Conservation (phyloP, 2,888 invertebrate genomes). For the Erebia palarica region DNA sequence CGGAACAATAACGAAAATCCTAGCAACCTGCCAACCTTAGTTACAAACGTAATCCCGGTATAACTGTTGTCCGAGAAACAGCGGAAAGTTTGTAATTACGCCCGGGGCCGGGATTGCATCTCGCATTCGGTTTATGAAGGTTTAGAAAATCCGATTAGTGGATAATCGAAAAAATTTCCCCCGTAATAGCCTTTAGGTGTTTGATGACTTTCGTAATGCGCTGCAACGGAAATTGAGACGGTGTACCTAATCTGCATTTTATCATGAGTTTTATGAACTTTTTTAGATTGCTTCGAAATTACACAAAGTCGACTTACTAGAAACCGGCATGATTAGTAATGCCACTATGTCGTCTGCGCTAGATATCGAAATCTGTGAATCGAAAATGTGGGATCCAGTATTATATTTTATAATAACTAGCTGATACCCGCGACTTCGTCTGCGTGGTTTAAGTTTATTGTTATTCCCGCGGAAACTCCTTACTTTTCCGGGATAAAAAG, state of each 20-base stretch:
- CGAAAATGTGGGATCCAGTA: no score
- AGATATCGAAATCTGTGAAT: no score
- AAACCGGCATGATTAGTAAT: no score
- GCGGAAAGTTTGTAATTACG: conserved; percentile 69
- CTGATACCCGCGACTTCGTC: no score
- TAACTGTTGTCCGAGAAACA: conserved; percentile 78
- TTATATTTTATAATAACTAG: no score
- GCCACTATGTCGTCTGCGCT: background rate
- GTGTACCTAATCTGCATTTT: conserved; percentile 5
- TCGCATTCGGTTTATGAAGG: conserved; percentile 39
- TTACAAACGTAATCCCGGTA: conserved; percentile 60
- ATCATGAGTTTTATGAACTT: background rate
- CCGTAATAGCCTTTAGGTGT: conserved; percentile 17
- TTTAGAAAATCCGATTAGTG: conserved; percentile 43
- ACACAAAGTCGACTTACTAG: no score
- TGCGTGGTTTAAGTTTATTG: no score
- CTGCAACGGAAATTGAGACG: background rate
- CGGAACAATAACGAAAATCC: conserved; percentile 47
- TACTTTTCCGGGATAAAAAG: no score
- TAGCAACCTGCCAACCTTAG: conserved; percentile 42
- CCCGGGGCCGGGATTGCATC: conserved; percentile 52
- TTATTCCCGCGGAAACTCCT: no score
- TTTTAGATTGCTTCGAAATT: background rate
- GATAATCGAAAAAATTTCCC: conserved; percentile 38
- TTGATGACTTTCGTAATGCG: conserved; percentile 1